Evolutionary conservation across 2,888 invertebrate genomes (phyloP), one percentile per base, ranked within the genome.

Genomic region (Cloeon dipterum): DNA sequence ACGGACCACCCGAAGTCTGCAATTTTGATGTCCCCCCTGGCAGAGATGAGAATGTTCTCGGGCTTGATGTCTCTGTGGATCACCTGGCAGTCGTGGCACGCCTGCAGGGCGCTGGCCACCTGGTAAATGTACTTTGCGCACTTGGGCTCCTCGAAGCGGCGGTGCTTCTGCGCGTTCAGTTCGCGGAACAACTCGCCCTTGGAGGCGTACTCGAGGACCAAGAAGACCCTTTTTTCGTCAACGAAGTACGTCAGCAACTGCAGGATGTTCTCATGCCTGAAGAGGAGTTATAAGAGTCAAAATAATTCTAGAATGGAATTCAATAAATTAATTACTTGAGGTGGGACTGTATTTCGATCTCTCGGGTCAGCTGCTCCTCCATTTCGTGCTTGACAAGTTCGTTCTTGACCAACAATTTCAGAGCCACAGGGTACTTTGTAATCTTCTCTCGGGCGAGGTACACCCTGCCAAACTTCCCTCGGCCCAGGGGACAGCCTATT

Each of bases 1-100:
- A n/a, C n/a, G n/a, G n/a, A n/a, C n/a, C n/a, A n/a, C 1, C 91
- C 91, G 59, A 91, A 91, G 56, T 91, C 91, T 4, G 85, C 85
- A 38, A 91, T 62, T 55, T 88, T 86, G 1, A 89, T 61, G 49
- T 86, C 74, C 39, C 78, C 83, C 38, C 66, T 66, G 20, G 66
- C 60, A 1, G 76, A 74, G 2, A 91, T 61, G 8, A 91, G 58
- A 25, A 91, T 66, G 55, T 91, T 91, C n/a, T n/a, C n/a, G n/a
- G n/a, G n/a, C n/a, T n/a, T n/a, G n/a, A n/a, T n/a, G n/a, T n/a
- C n/a, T n/a, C n/a, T n/a, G n/a, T n/a, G n/a, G n/a, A n/a, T n/a
- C n/a, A n/a, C n/a, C n/a, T n/a, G n/a, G n/a, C n/a, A n/a, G n/a
- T n/a, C n/a, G n/a, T n/a, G n/a, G n/a, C n/a, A n/a, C n/a, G n/a